Percentiles rank a stretch among this genome's conserved stretches.
Conservation (phyloP, 1,140 invertebrate genomes). For the Drosophila nasuta region DNA sequence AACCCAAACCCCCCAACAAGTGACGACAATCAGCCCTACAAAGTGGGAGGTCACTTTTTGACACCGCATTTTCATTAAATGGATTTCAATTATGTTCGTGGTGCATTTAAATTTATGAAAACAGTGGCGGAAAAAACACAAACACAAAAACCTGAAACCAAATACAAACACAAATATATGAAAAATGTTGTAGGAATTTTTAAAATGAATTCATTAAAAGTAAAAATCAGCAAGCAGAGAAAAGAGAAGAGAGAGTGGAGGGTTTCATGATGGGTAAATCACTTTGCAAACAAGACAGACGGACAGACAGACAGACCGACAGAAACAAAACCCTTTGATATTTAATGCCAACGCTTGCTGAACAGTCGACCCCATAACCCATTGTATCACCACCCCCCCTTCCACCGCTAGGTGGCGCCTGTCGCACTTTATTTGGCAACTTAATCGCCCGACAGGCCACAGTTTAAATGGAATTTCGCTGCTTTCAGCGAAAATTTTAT, state of each 20-base stretch:
- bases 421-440: conserved; percentile 81
- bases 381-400: conserved; percentile 38
- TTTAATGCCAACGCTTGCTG: conserved; percentile 64
- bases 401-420: conserved; percentile 43
- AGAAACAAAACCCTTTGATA: conserved; percentile 69
- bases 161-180: conserved; percentile 24
- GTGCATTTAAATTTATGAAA: conserved; percentile 76
- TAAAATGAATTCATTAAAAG: conserved; percentile 82
- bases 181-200: conserved; percentile 48
- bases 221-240: conserved; percentile 62
- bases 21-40: not conserved
- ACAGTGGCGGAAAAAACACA: conserved; percentile 19
- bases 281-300: conserved; percentile 66
- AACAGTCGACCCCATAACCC: conserved; percentile 58
- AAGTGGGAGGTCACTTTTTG: conserved; percentile 45
- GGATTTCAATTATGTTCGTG: conserved; percentile 78
- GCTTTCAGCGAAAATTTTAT: conserved; percentile 61
- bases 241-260: not conserved
- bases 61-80: conserved; percentile 79
- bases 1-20: conserved; percentile 13
- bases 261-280: conserved; percentile 39
- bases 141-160: conserved; percentile 44
- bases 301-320: conserved; percentile 30
- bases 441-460: conserved; percentile 75
- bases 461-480: conserved; percentile 70